Base-by-base conservation (phyloP, 2,113 vertebrate genomes). In the Malurus melanocephalus region DNA sequence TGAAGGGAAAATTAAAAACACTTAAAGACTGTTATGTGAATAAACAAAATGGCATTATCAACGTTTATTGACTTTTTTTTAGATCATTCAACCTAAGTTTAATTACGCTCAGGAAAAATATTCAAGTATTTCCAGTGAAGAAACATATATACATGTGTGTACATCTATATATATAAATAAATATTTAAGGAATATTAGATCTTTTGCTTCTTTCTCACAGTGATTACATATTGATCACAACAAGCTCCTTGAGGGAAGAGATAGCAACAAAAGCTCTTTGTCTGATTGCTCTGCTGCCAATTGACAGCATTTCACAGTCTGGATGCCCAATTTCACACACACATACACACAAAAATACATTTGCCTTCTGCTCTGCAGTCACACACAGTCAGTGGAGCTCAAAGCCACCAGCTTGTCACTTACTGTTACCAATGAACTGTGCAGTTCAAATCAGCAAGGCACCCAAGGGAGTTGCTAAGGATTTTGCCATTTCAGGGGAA, bases 391-490 rank as follows among this genome's bases (percentile, higher is more conserved):
- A 78, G 14, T 22, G 42, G 46, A 89, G 69, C 67, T 64, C 59
- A 77, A 72, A 93, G 81, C 30, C 51, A 92, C 28, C 46, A 87
- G 66, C 32, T 85, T 80, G 52, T 80, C 87, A 72, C 30, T 68
- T 79, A 76, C 62, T 71, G 56, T 60, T 80, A 80, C 40, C 62
- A 83, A 80, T 40, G 61, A 91, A 78, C 76, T 40, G 38, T 16
- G 42, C 2, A 1, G 30, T 74, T 83, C 51, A 53, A 30, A 77
- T 69, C 26, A 75, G 42, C 57, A 60, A 33, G 24, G 22, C 35
- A 67, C 26, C 32, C 40, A 46, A 26, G 18, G 35, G 45, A 78
- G n/a, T 6, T 49, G 57, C n/a, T 59, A 45, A 64, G n/a, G 26
- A 64, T 66, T 89, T 71, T 66, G 26, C 18, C 68, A 49, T 80